These are phyloP conservation scores for Nansenia antarctica DNA, from an alignment of 2,113 vertebrate genomes.

Conservation along the genomic window DNA sequence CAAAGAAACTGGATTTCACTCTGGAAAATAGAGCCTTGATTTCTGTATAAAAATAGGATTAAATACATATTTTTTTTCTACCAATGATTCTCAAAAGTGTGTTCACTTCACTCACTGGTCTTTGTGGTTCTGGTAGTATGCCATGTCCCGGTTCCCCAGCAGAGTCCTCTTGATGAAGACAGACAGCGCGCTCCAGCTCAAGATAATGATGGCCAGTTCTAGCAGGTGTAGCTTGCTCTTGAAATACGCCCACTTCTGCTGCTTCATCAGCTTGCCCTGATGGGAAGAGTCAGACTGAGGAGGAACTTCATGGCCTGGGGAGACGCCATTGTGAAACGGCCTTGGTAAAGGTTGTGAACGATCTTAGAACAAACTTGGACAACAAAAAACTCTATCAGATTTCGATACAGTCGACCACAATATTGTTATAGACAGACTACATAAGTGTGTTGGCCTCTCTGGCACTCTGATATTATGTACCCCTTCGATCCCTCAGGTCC, in stretches of 20 bases:
- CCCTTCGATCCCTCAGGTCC: no score
- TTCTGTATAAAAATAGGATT: no score
- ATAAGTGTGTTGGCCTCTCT: no score
- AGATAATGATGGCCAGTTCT: constrained; percentile 84
- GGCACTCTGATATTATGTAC: no score
- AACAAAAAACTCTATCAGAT: no score
- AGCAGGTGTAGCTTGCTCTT: constrained; percentile 89
- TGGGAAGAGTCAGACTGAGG: background rate
- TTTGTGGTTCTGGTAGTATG: constrained; percentile 80
- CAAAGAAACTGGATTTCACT: background rate
- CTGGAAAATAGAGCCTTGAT: no score
- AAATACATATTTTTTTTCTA: no score
- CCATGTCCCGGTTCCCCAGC: constrained; percentile 81
- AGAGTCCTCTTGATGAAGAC: constrained; percentile 88
- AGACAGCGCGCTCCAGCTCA: constrained; percentile 88
- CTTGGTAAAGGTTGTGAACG: background rate
- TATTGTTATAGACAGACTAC: no score
- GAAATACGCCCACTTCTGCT: constrained; percentile 85
- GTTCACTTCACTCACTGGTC: no score
- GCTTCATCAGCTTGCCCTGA: constrained; percentile 84
- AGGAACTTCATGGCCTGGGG: background rate
- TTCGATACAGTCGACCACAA: no score
- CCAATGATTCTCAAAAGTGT: no score
- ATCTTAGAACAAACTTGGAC: background rate
- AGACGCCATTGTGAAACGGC: background rate